Evolutionary conservation across 2,113 vertebrate species (phyloP).

Genomic region (Corythaixoides concolor): DNA sequence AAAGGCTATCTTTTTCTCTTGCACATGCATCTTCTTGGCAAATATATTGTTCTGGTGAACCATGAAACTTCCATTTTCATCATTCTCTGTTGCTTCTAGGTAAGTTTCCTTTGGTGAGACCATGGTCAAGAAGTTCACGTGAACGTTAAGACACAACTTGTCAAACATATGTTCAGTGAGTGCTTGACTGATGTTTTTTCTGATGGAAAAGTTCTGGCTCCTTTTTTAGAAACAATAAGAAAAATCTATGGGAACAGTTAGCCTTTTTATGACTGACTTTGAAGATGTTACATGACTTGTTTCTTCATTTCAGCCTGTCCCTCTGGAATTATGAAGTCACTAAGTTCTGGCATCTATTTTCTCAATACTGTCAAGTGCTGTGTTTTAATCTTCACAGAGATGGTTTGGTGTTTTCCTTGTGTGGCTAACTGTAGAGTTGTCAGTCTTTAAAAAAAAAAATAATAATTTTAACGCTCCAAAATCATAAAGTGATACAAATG

Average conservation of each 20-base stretch:
- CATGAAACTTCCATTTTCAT: neutral
- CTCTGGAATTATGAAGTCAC: neutral
- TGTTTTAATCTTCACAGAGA: neutral
- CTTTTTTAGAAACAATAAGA: conserved; percentile 43
- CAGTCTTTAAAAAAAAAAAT: neutral
- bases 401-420: neutral
- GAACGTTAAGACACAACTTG: neutral
- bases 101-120: neutral
- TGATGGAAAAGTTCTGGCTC: conserved; percentile 3
- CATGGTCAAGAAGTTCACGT: neutral
- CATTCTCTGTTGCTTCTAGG: neutral
- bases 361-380: neutral
- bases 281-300: conserved; percentile 10
- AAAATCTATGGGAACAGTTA: conserved; percentile 42
- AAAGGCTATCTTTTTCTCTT: neutral
- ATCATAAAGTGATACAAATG: neutral
- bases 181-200: neutral
- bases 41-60: neutral
- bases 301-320: conserved; percentile 41
- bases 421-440: neutral
- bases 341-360: conserved; percentile 20
- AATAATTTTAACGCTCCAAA: neutral
- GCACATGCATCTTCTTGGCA: neutral
- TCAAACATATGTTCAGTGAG: neutral
- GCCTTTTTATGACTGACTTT: conserved; percentile 33